Conservation (phyloP, 2,113 vertebrate species). For the Todiramphus saurophagus region DNA sequence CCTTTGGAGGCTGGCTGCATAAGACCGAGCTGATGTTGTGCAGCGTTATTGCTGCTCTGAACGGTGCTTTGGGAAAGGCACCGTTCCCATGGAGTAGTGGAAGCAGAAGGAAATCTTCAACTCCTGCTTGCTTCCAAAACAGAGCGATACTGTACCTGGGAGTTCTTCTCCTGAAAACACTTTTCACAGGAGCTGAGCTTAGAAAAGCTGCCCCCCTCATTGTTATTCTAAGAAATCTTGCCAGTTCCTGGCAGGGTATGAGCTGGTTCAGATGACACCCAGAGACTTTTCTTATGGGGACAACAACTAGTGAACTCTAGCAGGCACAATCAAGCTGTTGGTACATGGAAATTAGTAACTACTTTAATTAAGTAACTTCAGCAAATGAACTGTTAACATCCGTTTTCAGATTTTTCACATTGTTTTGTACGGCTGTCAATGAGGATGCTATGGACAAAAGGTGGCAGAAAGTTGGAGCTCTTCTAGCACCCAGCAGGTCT, state of each 20-base stretch:
- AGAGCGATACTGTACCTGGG: accelerated
- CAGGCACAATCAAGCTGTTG: not conserved
- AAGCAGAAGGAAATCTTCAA: not conserved
- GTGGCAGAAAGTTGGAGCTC: not conserved
- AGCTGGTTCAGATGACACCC: not conserved
- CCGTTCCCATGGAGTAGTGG: not conserved
- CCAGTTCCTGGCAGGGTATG: not conserved
- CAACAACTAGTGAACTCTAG: not conserved
- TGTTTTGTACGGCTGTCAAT: not conserved
- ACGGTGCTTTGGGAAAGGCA: not conserved
- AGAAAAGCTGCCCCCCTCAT: not conserved
- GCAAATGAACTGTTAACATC: not conserved
- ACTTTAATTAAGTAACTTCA: not conserved
- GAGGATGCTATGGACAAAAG: not conserved
- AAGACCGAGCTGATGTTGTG: not conserved
- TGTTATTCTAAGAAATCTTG: not conserved
- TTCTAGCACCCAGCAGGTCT: not conserved
- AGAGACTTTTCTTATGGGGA: not conserved
- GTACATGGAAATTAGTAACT: not conserved
- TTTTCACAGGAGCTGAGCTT: not conserved
- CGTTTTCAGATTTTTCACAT: not conserved
- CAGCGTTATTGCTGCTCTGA: not conserved
- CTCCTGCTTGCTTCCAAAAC: not conserved
- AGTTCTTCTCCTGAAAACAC: not conserved
- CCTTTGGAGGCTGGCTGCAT: not conserved